Conservation (phyloP, 2,888 invertebrate species). For the Anoplius nigerrimus region DNA sequence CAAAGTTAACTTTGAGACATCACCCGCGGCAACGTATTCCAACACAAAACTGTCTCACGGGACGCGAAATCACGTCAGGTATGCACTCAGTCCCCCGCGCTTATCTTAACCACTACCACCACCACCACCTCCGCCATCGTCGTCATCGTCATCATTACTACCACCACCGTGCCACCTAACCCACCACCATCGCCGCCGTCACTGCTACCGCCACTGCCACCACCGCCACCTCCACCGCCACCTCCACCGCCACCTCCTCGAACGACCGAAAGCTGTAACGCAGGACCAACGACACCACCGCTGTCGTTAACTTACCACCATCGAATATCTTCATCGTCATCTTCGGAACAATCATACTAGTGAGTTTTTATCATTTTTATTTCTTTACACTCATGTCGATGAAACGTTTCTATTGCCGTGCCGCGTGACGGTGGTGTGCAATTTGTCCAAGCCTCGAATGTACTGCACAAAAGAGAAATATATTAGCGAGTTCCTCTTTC, state of each 20-base stretch:
- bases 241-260: no score
- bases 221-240: neutral
- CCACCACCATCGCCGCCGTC: neutral
- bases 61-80: slow-evolving; percentile 38
- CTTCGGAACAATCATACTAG: no score
- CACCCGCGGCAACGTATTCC: slow-evolving; percentile 20
- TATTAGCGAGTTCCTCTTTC: no score
- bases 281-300: neutral
- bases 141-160: slow-evolving; percentile 11
- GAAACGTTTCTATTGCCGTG: no score
- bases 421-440: no score
- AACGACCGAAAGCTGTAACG: no score
- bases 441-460: no score
- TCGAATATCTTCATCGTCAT: no score
- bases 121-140: slow-evolving; percentile 19
- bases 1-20: neutral
- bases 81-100: slow-evolving; percentile 67
- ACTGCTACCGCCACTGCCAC: neutral
- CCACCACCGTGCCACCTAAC: neutral
- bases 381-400: no score
- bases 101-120: slow-evolving; percentile 59
- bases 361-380: no score
- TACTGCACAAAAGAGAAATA: no score
- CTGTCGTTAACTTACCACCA: neutral
- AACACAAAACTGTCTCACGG: slow-evolving; percentile 47